A percentile compares a stretch with the other conserved stretches of the same genome.
Conservation (phyloP, 2,797 vertebrate genomes). For the Intellagama lesueurii region DNA sequence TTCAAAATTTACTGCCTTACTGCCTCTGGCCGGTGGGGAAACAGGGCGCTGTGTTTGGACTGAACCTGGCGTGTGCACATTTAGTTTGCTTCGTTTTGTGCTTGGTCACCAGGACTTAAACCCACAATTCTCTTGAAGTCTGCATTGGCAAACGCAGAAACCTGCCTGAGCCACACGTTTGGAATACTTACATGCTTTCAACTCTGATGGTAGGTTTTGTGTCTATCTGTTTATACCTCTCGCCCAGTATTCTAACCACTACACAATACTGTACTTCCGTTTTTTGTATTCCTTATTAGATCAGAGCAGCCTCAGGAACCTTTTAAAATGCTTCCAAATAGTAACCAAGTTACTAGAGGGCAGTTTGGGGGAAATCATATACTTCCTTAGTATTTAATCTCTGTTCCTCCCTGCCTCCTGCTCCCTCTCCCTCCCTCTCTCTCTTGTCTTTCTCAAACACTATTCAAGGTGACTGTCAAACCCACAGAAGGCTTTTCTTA, state of each 20-base stretch:
- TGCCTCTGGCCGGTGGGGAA: background rate
- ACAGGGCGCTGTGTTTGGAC: background rate
- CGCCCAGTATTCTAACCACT: too few species aligned
- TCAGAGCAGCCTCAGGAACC: constrained; percentile 11
- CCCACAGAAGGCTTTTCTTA: constrained; percentile 58
- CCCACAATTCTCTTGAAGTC: too few species aligned
- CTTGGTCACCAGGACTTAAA: too few species aligned
- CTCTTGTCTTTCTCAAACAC: constrained; percentile 48
- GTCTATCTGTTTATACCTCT: too few species aligned
- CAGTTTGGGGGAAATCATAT: constrained; percentile 15
- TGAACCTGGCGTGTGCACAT: background rate
- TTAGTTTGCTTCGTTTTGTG: too few species aligned
- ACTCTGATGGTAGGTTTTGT: too few species aligned
- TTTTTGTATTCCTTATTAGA: constrained; percentile 21
- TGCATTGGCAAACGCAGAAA: too few species aligned
- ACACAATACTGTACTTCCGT: background rate
- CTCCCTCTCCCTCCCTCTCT: constrained; percentile 4
- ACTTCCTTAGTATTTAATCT: constrained; percentile 53
- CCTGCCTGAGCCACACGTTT: too few species aligned
- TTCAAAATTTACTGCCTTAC: background rate
- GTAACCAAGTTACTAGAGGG: constrained; percentile 39
- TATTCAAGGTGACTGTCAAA: constrained; percentile 74
- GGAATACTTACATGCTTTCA: too few species aligned
- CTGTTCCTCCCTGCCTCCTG: background rate
- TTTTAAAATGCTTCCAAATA: constrained; percentile 13